Base-by-base conservation (phyloP, 2,797 vertebrate species). In the Numenius phaeopus region DNA sequence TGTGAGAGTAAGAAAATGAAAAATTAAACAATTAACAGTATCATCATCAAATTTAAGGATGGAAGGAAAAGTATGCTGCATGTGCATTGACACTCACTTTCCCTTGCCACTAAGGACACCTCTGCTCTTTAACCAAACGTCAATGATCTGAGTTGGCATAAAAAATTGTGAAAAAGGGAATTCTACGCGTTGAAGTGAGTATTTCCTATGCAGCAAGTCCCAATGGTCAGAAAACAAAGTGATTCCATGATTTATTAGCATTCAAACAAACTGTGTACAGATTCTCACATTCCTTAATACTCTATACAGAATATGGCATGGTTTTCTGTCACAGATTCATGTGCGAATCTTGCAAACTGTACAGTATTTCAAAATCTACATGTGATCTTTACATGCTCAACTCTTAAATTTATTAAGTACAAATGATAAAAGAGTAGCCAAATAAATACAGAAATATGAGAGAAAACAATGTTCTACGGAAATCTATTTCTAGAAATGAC, bases 161-260 rank as follows among this genome's bases (percentile, higher is more conserved):
- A 89, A 85, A 87, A 89, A 75, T 11, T 46, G 34, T 87, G 30
- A 20, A 79, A 65, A 66, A 91, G 83, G 47, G 39, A 54, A 8
- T 37, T 22, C 42, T 39, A 9, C 90, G 89, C 64, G 77, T 62
- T 94, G 84, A 90, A 95, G 19, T 83, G 70, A 91, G 16, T 71
- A 59, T 91, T 97, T 97, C 77, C 76, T 69, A 42, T 3, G 15
- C 47, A 42, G 57, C 50, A 95, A 95, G 84, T 96, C 91, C 77
- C 96, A 93, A 8, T 29, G 71, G 81, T 30, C 64, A 93, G 70
- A 49, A 96, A 95, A 72, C 77, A 78, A 87, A 95, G 81, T 34
- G 71, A 96, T 96, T 96, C 76, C 34, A 29, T 76, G 61, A 98
- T 96, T 87, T 97, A 97, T 96, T 92, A 91, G 57, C 90, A 98